These are phyloP conservation scores for Athalia circularis DNA, from an alignment of 2,888 invertebrate species.

Conservation along the genomic window DNA sequence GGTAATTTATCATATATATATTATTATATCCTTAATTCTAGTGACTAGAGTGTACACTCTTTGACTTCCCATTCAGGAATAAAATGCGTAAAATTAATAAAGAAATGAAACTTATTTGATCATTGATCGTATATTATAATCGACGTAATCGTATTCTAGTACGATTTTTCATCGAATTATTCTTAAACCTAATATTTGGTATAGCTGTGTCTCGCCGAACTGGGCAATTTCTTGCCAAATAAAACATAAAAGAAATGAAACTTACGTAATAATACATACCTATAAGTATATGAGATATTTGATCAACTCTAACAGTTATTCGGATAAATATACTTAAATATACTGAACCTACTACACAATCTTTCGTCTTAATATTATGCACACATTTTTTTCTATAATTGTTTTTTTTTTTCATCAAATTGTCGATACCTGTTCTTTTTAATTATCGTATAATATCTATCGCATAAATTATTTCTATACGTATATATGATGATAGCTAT, in stretches of 20 bases:
- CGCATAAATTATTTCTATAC: constrained; percentile 40
- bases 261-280: constrained; percentile 38
- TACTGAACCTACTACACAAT: constrained; percentile 36
- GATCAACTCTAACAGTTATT: constrained; percentile 11
- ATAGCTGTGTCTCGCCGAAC: constrained; percentile 47
- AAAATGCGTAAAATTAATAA: constrained; percentile 60
- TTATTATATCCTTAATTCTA: constrained; percentile 62
- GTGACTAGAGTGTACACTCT: constrained; percentile 70
- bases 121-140: constrained; percentile 9
- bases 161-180: constrained; percentile 24
- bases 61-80: constrained; percentile 59
- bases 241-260: constrained; percentile 45
- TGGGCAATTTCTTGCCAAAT: constrained; percentile 44
- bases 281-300: constrained; percentile 15
- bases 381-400: constrained; percentile 42
- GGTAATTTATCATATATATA: constrained; percentile 18
- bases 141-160: background rate
- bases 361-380: constrained; percentile 46
- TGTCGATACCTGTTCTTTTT: constrained; percentile 49
- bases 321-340: constrained; percentile 34
- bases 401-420: constrained; percentile 40
- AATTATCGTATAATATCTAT: constrained; percentile 40
- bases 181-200: constrained; percentile 49
- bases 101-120: constrained; percentile 64
- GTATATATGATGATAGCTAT: constrained; percentile 38